Conservation (phyloP, 2,113 vertebrate genomes). For the Capricornis sumatraensis region DNA sequence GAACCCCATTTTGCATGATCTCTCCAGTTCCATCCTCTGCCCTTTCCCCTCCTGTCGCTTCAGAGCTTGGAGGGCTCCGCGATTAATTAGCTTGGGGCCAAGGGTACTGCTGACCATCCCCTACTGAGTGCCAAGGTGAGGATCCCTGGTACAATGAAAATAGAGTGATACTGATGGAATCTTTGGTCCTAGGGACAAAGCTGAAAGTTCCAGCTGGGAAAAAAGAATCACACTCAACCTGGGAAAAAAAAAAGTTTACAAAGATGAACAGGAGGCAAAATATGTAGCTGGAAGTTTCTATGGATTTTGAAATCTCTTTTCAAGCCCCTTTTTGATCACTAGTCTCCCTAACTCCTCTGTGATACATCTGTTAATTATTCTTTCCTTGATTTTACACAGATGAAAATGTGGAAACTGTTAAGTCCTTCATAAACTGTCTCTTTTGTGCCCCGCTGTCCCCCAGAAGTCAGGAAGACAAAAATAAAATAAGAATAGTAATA, state of each 20-base stretch:
- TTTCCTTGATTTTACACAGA: constrained; percentile 36
- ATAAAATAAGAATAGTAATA: constrained; percentile 9
- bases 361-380: constrained; percentile 70
- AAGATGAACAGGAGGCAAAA: constrained; percentile 29
- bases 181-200: constrained; percentile 16
- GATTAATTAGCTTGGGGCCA: not conserved
- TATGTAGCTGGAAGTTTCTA: constrained; percentile 6
- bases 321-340: not conserved
- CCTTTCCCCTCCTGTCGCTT: not conserved
- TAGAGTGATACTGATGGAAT: constrained; percentile 9
- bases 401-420: constrained; percentile 47
- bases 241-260: not conserved
- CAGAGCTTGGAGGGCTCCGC: not conserved
- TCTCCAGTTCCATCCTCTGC: constrained; percentile 7
- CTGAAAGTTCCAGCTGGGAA: constrained; percentile 21
- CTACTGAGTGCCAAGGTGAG: not conserved
- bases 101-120: not conserved
- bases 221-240: constrained; percentile 39
- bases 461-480: constrained; percentile 41
- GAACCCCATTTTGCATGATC: constrained; percentile 51
- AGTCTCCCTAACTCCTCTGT: constrained; percentile 56
- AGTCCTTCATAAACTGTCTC: constrained; percentile 15
- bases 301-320: constrained; percentile 1
- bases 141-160: not conserved
- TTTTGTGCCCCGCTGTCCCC: not conserved